These are phyloP conservation scores for Odontesthes bonariensis DNA, from an alignment of 2,113 vertebrate genomes.

Conservation along the genomic window DNA sequence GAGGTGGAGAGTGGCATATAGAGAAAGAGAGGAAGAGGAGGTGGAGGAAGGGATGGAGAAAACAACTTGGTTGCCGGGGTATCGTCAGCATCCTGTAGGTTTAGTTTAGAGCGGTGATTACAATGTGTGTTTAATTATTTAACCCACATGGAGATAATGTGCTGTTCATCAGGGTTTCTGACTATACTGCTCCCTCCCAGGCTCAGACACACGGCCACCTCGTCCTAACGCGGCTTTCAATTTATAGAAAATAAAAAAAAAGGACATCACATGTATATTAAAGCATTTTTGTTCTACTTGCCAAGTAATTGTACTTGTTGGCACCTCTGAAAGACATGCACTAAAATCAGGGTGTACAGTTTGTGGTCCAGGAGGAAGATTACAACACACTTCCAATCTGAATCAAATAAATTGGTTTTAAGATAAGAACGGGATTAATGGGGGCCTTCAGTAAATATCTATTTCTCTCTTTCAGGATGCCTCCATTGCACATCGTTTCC, in stretches of 20 bases:
- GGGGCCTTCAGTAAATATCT: background rate
- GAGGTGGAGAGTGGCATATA: no score
- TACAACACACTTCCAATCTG: background rate
- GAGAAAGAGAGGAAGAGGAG: background rate
- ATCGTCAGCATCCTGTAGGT: conserved; percentile 75
- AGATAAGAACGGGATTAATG: background rate
- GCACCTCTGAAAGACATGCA: no score
- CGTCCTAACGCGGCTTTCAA: conserved; percentile 37
- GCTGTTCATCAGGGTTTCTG: conserved; percentile 70
- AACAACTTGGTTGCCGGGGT: conserved; percentile 74
- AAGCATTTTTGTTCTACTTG: no score
- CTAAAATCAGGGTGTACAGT: background rate
- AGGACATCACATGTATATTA: background rate
- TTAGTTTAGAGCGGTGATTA: conserved; percentile 71
- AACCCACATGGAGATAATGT: conserved; percentile 63
- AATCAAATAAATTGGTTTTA: background rate
- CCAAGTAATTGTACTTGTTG: no score
- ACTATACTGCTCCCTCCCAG: conserved; percentile 58
- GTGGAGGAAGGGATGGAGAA: conserved; percentile 30
- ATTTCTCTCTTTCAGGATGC: conserved; percentile 85
- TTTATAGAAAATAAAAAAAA: conserved; percentile 32
- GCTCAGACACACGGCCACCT: conserved; percentile 1
- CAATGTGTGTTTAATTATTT: conserved; percentile 81
- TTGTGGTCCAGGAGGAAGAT: background rate
- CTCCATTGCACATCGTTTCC: conserved; percentile 95